These are phyloP conservation scores for Cecropterus lyciades DNA, from an alignment of 1,140 invertebrate species.

Conservation along the genomic window DNA sequence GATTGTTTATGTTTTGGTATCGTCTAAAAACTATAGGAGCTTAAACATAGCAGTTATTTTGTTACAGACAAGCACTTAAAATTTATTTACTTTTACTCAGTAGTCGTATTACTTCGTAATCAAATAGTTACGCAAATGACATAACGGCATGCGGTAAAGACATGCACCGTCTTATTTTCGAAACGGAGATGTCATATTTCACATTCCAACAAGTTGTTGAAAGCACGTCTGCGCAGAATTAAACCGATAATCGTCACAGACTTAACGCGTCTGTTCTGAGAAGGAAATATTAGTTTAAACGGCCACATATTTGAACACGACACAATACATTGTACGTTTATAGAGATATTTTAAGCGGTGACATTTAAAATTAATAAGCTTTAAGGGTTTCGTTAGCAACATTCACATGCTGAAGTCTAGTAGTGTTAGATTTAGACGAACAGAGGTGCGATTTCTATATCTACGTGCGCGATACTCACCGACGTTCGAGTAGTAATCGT, in stretches of 20 bases:
- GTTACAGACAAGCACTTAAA: too few relatives aligned
- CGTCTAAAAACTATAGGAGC: too few relatives aligned
- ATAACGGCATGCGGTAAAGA: not conserved
- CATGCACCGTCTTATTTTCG: not conserved
- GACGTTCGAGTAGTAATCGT: slow-evolving; percentile 71
- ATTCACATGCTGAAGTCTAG: slow-evolving; percentile 32
- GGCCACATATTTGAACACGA: not conserved
- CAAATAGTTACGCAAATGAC: too few relatives aligned
- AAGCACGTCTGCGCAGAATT: not conserved
- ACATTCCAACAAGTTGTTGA: slow-evolving; percentile 10
- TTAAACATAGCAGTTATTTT: too few relatives aligned
- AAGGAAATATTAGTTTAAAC: slow-evolving; percentile 5
- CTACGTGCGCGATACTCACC: slow-evolving; percentile 77
- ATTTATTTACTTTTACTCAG: not conserved
- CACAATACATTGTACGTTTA: not conserved
- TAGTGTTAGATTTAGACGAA: slow-evolving; percentile 9
- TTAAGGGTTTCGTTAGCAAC: slow-evolving; percentile 7
- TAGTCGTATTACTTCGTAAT: not conserved
- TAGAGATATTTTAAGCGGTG: not conserved
- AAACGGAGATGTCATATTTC: not conserved
- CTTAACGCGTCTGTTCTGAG: not conserved
- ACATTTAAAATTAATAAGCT: slow-evolving; percentile 9
- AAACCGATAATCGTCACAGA: slow-evolving; percentile 3
- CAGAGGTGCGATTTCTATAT: slow-evolving; percentile 40
- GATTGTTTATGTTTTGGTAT: too few relatives aligned